Evolutionary conservation across 1,140 invertebrate species (phyloP).

Genomic region (Bombus ignitus): DNA sequence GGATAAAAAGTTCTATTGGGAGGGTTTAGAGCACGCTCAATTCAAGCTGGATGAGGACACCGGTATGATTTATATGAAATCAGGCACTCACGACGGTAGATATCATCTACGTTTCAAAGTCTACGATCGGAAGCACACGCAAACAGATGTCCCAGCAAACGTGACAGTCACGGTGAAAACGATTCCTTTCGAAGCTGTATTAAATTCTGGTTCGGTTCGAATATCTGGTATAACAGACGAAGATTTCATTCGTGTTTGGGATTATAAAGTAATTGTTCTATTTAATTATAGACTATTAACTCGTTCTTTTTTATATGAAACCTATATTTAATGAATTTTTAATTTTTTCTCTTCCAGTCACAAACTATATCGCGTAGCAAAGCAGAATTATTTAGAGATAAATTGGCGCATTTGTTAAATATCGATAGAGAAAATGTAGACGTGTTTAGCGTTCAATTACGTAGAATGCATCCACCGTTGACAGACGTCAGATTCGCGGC

Average conservation of each 20-base stretch:
- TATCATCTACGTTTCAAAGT: slow-evolving; percentile 95
- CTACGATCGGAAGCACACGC: slow-evolving; percentile 96
- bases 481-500: slow-evolving; percentile 97
- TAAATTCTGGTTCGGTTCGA: slow-evolving; percentile 96
- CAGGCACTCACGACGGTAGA: slow-evolving; percentile 93
- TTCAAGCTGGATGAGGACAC: slow-evolving; percentile 95
- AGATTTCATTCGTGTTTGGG: slow-evolving; percentile 97
- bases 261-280: slow-evolving; percentile 88
- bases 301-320: neutral
- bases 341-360: slow-evolving; percentile 79
- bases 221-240: slow-evolving; percentile 97
- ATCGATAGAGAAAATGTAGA: slow-evolving; percentile 95
- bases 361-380: slow-evolving; percentile 93
- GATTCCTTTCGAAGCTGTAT: slow-evolving; percentile 96
- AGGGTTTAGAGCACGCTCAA: slow-evolving; percentile 90
- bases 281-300: neutral
- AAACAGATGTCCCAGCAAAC: slow-evolving; percentile 95
- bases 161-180: slow-evolving; percentile 96
- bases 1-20: slow-evolving; percentile 98
- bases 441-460: slow-evolving; percentile 96
- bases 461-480: slow-evolving; percentile 92
- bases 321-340: neutral
- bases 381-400: slow-evolving; percentile 93
- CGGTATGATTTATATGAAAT: slow-evolving; percentile 97
- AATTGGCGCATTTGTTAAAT: slow-evolving; percentile 92